phyloP scores from a whole-genome alignment of 2,113 vertebrate genomes.

The Tretioscincus oriximinensis region DNA sequence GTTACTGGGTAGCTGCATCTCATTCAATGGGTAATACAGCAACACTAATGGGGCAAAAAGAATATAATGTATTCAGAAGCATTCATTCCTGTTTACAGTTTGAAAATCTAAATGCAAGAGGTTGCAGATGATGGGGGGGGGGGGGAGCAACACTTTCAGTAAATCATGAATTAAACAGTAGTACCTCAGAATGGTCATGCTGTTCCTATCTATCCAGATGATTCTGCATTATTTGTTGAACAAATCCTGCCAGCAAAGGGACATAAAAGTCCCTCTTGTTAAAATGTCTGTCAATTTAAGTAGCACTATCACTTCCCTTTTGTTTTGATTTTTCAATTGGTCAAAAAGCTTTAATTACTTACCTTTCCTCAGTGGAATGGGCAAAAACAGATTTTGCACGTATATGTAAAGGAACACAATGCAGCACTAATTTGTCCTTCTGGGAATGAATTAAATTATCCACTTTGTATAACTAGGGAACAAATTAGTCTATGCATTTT shows the following conservation, averaged over 20 bases:
- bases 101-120: conserved; percentile 30
- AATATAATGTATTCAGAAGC: not conserved
- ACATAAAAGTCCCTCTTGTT: not conserved
- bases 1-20: no score
- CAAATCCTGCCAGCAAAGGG: not conserved
- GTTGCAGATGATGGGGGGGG: not conserved
- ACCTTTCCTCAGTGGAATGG: not conserved
- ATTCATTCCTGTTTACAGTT: conserved; percentile 40
- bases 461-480: conserved; percentile 27
- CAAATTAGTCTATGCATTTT: conserved; percentile 14
- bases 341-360: conserved; percentile 31
- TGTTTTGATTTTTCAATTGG: conserved; percentile 6
- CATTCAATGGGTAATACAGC: no score
- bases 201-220: conserved; percentile 29
- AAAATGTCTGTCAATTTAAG: conserved; percentile 33
- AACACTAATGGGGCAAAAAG: no score
- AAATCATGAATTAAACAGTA: conserved; percentile 39
- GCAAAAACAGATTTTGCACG: not conserved
- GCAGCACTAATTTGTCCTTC: conserved; percentile 17
- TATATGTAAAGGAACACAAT: not conserved
- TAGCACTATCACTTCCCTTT: conserved; percentile 23
- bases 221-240: conserved; percentile 10
- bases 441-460: not conserved
- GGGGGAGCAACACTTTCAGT: not conserved
- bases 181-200: not conserved